Conservation (phyloP, 2,113 vertebrate genomes). For the Pteropus alecto region DNA sequence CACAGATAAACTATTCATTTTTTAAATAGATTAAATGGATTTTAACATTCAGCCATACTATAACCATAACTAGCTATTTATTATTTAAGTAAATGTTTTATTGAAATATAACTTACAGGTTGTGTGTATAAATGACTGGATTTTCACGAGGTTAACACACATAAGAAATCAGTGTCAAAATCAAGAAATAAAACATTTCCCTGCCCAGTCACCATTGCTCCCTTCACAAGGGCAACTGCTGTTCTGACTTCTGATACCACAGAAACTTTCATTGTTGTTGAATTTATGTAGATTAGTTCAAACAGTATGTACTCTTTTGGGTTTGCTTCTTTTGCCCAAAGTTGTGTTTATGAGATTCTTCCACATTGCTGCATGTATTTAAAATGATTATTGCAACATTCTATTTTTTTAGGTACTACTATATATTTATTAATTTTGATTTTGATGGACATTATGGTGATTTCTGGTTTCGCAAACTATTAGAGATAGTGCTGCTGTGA, state of each 20-base stretch:
- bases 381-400: not conserved
- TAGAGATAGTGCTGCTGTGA: not conserved
- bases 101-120: not conserved
- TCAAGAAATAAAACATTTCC: not conserved
- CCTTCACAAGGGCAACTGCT: not conserved
- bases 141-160: not conserved
- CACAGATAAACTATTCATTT: not conserved
- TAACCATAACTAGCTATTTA: not conserved
- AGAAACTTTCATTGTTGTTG: not conserved
- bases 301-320: not conserved
- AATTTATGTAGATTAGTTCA: not conserved
- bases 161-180: not conserved
- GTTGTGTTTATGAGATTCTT: not conserved
- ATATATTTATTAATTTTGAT: not conserved
- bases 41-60: not conserved
- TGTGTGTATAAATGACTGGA: not conserved
- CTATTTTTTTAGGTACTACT: not conserved
- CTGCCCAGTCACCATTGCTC: not conserved
- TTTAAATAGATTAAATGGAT: not conserved
- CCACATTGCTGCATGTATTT: not conserved
- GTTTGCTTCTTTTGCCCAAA: not conserved
- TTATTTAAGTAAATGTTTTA: not conserved
- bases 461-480: not conserved
- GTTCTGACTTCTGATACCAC: not conserved
- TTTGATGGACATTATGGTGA: not conserved